Percentiles rank a stretch among this genome's conserved stretches.
Evolutionary conservation across 2,888 invertebrate genomes (phyloP).

Genomic region (Drosophila greeni): DNA sequence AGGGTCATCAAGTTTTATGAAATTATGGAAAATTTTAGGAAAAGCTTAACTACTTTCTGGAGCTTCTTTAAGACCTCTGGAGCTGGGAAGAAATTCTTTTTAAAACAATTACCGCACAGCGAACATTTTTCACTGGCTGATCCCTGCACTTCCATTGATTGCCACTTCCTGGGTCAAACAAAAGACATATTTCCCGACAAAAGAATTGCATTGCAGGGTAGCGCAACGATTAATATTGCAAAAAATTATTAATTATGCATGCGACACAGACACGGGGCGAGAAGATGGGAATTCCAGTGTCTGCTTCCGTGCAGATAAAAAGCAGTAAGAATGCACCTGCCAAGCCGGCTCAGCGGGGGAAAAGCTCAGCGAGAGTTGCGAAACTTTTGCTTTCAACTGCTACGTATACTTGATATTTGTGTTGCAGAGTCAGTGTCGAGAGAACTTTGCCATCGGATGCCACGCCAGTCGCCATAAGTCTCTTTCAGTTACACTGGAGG

Average conservation of each 20-base stretch:
- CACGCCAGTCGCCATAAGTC: constrained; percentile 1
- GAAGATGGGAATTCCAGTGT: constrained; percentile 24
- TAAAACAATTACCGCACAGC: constrained; percentile 21
- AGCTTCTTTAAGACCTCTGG: background rate
- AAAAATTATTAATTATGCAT: constrained; percentile 55
- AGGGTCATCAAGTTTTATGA: background rate
- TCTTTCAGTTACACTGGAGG: background rate
- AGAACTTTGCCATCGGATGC: constrained; percentile 36
- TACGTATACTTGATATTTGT: constrained; percentile 33
- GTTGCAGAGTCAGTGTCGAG: constrained; percentile 30
- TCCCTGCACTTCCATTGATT: constrained; percentile 38
- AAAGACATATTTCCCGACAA: constrained; percentile 43
- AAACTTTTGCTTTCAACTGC: constrained; percentile 30
- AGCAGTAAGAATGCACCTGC: constrained; percentile 20
- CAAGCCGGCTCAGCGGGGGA: background rate
- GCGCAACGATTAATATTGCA: constrained; percentile 26
- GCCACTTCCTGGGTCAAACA: constrained; percentile 38
- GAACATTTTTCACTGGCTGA: background rate
- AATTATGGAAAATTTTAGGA: background rate
- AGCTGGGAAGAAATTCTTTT: background rate
- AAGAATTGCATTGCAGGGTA: constrained; percentile 34
- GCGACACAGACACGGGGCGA: constrained; percentile 7
- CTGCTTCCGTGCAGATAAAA: constrained; percentile 39
- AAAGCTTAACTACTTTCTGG: background rate
- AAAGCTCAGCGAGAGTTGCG: constrained; percentile 32